Evolutionary conservation across 2,888 invertebrate species (phyloP), one percentile per base, ranked within the genome.

Genomic region (Metalampra italica): DNA sequence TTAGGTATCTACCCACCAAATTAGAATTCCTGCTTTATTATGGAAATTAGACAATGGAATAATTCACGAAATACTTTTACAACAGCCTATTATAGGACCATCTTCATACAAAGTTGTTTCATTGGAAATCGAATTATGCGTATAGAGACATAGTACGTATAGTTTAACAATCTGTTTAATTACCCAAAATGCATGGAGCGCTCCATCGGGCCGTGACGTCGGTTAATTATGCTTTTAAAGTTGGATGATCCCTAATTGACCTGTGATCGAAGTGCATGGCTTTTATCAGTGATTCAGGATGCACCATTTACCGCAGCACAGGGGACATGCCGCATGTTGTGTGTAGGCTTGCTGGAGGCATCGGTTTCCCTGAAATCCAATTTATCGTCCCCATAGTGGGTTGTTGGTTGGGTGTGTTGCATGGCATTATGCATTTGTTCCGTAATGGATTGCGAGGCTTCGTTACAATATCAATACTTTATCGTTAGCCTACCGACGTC

Each of bases 211-310:
- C 64, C 54, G 65, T 69, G 64, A 68, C 64, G 59, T 57, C 62
- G 57, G 70, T 62, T 78, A 75, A 75, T 75, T 74, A 72, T 60
- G 74, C 78, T 75, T 78, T 81, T 76, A 75, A 77, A 71, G 56
- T 68, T 71, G 62, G 59, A 68, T 72, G 65, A 62, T 64, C 60
- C 61, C 55, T 64, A 75, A 76, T 78, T 74, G 68, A 68, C 64
- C 63, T 62, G 56, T 69, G 63, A 70, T 75, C 75, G 69, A 72
- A 71, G 69, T 62, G 56, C 59, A 59, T 51, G 57, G 64, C 60
- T 60, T 64, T 56, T 53, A 36, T 36, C 36, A 36, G 7, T 9
- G 22, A 22, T 22, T 22, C 22, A 22, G 22, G 22, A 22, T 22
- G 5, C 5, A 36, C 36, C 36, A 36, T 36, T 7, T 36, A 40